Base-by-base conservation (phyloP, 2,113 vertebrate genomes). In the Drymodes brunneopygia region DNA sequence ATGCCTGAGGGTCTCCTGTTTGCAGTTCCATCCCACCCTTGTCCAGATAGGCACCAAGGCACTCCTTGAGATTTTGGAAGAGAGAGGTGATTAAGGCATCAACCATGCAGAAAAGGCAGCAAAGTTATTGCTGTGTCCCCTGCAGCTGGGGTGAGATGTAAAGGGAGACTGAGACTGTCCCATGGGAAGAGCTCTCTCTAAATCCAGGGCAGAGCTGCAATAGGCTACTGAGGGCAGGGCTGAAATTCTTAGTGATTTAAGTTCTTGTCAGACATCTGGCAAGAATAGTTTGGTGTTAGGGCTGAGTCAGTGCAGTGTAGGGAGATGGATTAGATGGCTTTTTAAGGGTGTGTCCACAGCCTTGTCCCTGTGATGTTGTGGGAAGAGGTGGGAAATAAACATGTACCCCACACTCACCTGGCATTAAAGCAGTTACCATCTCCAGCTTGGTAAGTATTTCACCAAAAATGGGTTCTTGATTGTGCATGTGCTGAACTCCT, bases 321-420 rank as follows among this genome's bases (percentile, higher is more conserved):
- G 27, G 48, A 79, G 42, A 8, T 73, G 29, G 42, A 35, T 70
- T 24, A 70, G 35, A 10, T 25, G 15, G 29, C 4, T 58, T 84
- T 77, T 66, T 29, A 65, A 81, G 31, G 13, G 7, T 27, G 6
- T 67, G 5, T n/a, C 64, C 54, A 45, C 25, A 36, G 17, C 28
- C 36, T 81, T 53, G 28, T 61, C 28, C 35, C 53, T 35, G 0
- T 15, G 56, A 16, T 48, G 7, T 17, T 57, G 0, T 29, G 20
- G 54, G 38, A 54, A 57, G 19, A 4, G 1, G 3, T 48, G 58
- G 40, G 10, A 48, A 78, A n/a, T 20, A 45, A 10, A 31, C 1
- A 8, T 0, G 0, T 25, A 42, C 21, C 12, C 19, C 38, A 6
- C 13, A 1, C 16, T 24, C 15, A 33, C 7, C 24, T 53, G 84